A percentile compares a stretch with the other conserved stretches of the same genome.
Conservation (phyloP, 2,888 invertebrate genomes). For the Gortyna flavago region DNA sequence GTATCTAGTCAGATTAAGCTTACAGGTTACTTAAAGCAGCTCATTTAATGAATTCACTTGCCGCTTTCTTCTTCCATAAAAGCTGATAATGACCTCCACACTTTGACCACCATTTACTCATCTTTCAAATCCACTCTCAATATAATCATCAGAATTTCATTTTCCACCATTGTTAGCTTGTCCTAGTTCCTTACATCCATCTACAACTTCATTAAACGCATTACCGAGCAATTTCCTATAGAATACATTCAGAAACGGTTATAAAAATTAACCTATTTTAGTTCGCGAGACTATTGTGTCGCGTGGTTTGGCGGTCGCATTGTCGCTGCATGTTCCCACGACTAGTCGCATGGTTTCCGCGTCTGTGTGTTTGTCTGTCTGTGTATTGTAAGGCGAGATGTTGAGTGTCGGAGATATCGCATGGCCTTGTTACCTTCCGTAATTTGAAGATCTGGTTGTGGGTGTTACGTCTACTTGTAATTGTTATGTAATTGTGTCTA, state of each 20-base stretch:
- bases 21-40: no score
- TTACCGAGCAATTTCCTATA: constrained; percentile 49
- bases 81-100: constrained; percentile 29
- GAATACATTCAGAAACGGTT: constrained; percentile 55
- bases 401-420: constrained; percentile 24
- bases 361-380: constrained; percentile 11
- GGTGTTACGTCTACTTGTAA: constrained; percentile 43
- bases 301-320: constrained; percentile 55
- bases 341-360: constrained; percentile 32
- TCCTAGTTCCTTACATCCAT: constrained; percentile 31
- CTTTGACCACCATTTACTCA: constrained; percentile 10
- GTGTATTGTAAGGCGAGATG: constrained; percentile 30
- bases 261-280: constrained; percentile 61
- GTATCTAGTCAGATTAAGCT: no score
- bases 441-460: constrained; percentile 53
- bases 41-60: neutral
- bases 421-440: constrained; percentile 58
- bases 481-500: constrained; percentile 46
- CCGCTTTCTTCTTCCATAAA: constrained; percentile 9
- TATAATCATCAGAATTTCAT: constrained; percentile 25
- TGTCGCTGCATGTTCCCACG: constrained; percentile 65
- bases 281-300: constrained; percentile 54
- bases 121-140: constrained; percentile 22
- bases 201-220: constrained; percentile 46
- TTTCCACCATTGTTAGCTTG: constrained; percentile 38